These are phyloP conservation scores for Lydus trimaculatus DNA, from an alignment of 2,888 invertebrate species.

Conservation along the genomic window DNA sequence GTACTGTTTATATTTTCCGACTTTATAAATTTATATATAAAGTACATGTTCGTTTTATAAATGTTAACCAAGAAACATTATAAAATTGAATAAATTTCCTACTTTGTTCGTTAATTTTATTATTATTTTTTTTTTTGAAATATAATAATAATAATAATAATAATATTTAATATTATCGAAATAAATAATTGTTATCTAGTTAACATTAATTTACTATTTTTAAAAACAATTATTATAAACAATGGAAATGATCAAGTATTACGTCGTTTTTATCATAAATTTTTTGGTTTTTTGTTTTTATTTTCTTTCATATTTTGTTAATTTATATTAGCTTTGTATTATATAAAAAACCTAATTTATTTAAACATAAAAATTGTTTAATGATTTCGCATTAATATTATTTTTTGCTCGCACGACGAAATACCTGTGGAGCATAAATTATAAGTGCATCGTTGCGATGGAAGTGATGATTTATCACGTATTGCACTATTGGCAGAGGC, in stretches of 20 bases:
- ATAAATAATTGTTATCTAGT: constrained; percentile 39
- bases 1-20: constrained; percentile 47
- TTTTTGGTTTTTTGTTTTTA: constrained; percentile 5
- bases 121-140: constrained; percentile 37
- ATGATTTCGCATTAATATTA: background rate
- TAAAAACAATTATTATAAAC: constrained; percentile 28
- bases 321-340: constrained; percentile 6
- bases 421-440: constrained; percentile 15
- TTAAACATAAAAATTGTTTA: background rate
- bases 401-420: constrained; percentile 25
- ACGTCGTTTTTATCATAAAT: constrained; percentile 14
- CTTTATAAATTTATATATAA: constrained; percentile 50
- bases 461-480: constrained; percentile 23
- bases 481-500: constrained; percentile 27
- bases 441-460: constrained; percentile 12
- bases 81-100: constrained; percentile 48
- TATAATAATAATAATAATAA: constrained; percentile 38
- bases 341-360: constrained; percentile 5
- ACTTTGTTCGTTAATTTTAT: constrained; percentile 41
- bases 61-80: constrained; percentile 49
- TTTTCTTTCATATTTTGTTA: background rate
- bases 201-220: constrained; percentile 40
- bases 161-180: constrained; percentile 21
- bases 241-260: constrained; percentile 14
- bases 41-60: constrained; percentile 51